Percentiles rank a stretch among this genome's conserved stretches.
phyloP scores from a whole-genome alignment of 2,113 vertebrate species.

The Thermophis baileyi region DNA sequence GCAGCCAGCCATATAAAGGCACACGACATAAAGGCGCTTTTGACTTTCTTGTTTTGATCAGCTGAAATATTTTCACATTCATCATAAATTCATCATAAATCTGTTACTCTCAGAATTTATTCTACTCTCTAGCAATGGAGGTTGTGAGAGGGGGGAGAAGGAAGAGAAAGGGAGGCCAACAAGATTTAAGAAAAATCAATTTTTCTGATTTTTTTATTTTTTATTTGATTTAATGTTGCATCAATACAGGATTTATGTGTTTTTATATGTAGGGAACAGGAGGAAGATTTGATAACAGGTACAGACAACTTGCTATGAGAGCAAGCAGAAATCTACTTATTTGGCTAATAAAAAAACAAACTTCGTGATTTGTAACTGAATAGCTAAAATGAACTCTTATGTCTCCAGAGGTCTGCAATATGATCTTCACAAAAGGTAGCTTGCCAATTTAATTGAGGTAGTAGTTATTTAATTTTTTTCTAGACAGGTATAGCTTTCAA shows the following conservation, averaged over 20 bases:
- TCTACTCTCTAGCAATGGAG: not conserved
- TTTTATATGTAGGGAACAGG: slow-evolving; percentile 4
- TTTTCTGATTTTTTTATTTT: not conserved
- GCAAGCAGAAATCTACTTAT: slow-evolving; percentile 48
- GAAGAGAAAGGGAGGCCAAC: not conserved
- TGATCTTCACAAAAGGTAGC: slow-evolving; percentile 67
- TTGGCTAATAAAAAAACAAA: slow-evolving; percentile 60
- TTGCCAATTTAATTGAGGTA: slow-evolving; percentile 69
- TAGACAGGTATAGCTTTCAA: slow-evolving; percentile 72
- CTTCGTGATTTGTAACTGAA: slow-evolving; percentile 61
- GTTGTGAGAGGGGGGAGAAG: not conserved
- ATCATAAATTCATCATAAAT: slow-evolving; percentile 1
- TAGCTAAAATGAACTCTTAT: slow-evolving; percentile 53
- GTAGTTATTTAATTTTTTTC: slow-evolving; percentile 72
- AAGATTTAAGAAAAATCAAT: not conserved
- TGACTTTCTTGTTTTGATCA: not conserved
- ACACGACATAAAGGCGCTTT: not conserved
- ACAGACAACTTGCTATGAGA: slow-evolving; percentile 41
- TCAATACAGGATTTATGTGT: not conserved
- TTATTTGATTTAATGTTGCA: slow-evolving; percentile 2
- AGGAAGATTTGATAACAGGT: slow-evolving; percentile 31
- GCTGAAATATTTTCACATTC: not conserved
- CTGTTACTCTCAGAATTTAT: not conserved
- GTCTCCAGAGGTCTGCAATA: slow-evolving; percentile 63
- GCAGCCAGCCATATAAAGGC: not conserved